phyloP scores from a whole-genome alignment of 2,888 invertebrate species.

The Formica aserva region DNA sequence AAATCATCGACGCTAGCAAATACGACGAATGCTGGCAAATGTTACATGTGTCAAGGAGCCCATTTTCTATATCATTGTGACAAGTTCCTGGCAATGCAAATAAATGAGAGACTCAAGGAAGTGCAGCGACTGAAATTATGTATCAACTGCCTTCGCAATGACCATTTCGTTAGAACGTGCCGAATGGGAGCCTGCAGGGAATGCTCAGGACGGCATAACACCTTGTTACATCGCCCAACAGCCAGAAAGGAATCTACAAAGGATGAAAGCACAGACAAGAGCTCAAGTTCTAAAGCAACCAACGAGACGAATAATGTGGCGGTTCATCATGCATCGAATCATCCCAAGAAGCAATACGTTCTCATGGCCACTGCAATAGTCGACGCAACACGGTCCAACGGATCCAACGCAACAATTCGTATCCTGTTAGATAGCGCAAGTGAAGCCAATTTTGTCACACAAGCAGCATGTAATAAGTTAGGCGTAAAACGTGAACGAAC shows the following conservation, averaged over 20 bases:
- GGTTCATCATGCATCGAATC: neutral
- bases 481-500: neutral
- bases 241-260: neutral
- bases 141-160: no score
- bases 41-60: neutral
- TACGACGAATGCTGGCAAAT: neutral
- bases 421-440: conserved; percentile 13
- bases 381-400: neutral
- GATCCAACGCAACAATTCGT: neutral
- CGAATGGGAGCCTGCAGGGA: no score
- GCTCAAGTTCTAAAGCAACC: no score
- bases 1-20: neutral
- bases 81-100: neutral
- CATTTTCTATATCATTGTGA: neutral
- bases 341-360: neutral
- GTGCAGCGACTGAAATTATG: neutral
- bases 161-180: no score
- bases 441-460: neutral
- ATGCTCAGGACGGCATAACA: no score
- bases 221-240: no score
- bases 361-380: neutral
- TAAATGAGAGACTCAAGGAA: neutral
- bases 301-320: neutral
- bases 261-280: no score
- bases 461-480: neutral